Evolutionary conservation across 2,888 invertebrate species (phyloP).

Genomic region (Slavum lentiscoides): DNA sequence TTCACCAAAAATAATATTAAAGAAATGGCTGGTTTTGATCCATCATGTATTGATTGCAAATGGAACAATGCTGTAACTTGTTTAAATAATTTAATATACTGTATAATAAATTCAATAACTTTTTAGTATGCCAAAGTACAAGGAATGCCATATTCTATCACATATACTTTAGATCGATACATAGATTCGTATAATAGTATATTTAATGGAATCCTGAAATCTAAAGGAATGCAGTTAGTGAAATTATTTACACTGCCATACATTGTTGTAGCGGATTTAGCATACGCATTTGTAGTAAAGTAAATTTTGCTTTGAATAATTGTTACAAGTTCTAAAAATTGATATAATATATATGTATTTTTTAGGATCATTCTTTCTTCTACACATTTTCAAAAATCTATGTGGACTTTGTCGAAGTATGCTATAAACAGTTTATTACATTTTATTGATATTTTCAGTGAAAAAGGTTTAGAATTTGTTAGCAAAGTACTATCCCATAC

Average conservation of each 20-base stretch:
- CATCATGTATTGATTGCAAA: conserved; percentile 86
- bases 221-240: conserved; percentile 77
- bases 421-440: conserved; percentile 33
- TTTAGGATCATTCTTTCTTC: conserved; percentile 28
- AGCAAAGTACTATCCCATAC: conserved; percentile 22
- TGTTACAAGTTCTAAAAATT: neutral
- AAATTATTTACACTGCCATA: conserved; percentile 83
- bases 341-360: neutral
- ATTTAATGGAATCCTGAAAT: conserved; percentile 86
- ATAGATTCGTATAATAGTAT: conserved; percentile 91
- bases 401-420: conserved; percentile 35
- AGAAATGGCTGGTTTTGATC: conserved; percentile 75
- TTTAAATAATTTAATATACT: neutral
- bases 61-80: conserved; percentile 76
- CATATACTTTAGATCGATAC: conserved; percentile 83
- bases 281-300: conserved; percentile 85
- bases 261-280: conserved; percentile 83
- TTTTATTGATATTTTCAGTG: conserved; percentile 37
- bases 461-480: conserved; percentile 30
- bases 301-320: conserved; percentile 63
- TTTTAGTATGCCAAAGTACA: conserved; percentile 69
- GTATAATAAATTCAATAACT: conserved; percentile 30
- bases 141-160: conserved; percentile 84
- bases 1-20: conserved; percentile 72
- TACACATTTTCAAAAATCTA: conserved; percentile 13